A percentile compares a stretch with the other conserved stretches of the same genome.
phyloP scores from a whole-genome alignment of 1,140 invertebrate genomes.

The Brachionus paranguensis region DNA sequence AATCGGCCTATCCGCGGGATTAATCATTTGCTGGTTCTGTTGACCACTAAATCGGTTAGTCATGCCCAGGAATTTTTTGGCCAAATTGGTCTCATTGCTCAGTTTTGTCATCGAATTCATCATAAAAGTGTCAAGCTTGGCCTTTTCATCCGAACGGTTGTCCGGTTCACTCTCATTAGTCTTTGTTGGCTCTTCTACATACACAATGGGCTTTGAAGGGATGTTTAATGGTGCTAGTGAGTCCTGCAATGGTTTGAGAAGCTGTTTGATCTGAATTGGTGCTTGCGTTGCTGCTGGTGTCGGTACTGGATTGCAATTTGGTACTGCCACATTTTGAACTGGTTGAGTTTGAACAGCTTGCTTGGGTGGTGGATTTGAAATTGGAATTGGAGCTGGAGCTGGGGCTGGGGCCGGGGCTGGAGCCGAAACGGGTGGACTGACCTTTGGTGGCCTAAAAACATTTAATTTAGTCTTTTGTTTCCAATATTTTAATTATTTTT shows the following conservation, averaged over 20 bases:
- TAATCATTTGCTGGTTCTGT: neutral
- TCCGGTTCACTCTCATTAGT: neutral
- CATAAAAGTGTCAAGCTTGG: neutral
- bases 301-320: neutral
- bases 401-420: neutral
- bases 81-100: neutral
- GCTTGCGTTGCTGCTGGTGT: neutral
- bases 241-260: neutral
- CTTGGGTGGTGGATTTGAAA: neutral
- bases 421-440: neutral
- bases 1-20: neutral
- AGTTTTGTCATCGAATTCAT: slow-evolving; percentile 35
- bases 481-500: neutral
- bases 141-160: slow-evolving; percentile 13
- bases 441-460: neutral
- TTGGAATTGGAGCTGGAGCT: neutral
- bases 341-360: neutral
- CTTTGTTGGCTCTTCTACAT: neutral
- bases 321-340: neutral
- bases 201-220: slow-evolving; percentile 8
- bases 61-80: neutral
- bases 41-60: neutral
- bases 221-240: slow-evolving; percentile 16
- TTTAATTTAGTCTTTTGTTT: neutral
- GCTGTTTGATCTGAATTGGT: neutral